Base-by-base conservation (phyloP, 2,797 vertebrate genomes). In the Xenopus petersii region DNA sequence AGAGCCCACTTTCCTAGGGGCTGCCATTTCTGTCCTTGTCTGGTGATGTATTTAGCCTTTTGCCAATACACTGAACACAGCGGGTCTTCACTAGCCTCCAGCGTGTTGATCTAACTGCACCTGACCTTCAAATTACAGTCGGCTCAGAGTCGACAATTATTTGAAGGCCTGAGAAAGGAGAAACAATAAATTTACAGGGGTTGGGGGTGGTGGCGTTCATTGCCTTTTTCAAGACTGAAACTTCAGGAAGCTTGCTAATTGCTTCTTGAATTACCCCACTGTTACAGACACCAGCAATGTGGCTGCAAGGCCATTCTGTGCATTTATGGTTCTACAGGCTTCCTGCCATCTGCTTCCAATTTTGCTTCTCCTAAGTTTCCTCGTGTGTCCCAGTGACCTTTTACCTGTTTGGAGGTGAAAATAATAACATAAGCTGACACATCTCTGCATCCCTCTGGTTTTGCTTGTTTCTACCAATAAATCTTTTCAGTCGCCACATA, bases 261-360 rank as follows among this genome's bases (percentile, higher is more conserved):
- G 81, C 82, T 75, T 47, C 0, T 79, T 84, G 86, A 86, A 82
- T 82, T 83, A 84, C 78, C 81, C 82, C 79, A 80, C 70, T 82
- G 81, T 85, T 81, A 46, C 66, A 62, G 81, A 77, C 82, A n/a
- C 15, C 0, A 51, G 61, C 81, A 79, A 80, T 77, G 68, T 77
- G 72, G 81, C 81, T 47, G 62, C 74, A 74, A 75, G 83, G 75
- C 77, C 80, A 42, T 83, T 78, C 79, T 75, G 63, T 79, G 80
- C 66, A 68, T 84, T 83, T 79, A 79, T 73, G 81, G 81, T 84
- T 80, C 81, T 80, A 81, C 15, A 0, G 77, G 55, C 80, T 86
- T 87, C 86, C 86, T 82, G 81, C 79, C 86, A 86, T 87, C 83
- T 86, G 85, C 68, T 84, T 83, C 81, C 80, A 83, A 86, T 84